phyloP scores from a whole-genome alignment of 2,797 vertebrate species.

The Tragopan temminckii region DNA sequence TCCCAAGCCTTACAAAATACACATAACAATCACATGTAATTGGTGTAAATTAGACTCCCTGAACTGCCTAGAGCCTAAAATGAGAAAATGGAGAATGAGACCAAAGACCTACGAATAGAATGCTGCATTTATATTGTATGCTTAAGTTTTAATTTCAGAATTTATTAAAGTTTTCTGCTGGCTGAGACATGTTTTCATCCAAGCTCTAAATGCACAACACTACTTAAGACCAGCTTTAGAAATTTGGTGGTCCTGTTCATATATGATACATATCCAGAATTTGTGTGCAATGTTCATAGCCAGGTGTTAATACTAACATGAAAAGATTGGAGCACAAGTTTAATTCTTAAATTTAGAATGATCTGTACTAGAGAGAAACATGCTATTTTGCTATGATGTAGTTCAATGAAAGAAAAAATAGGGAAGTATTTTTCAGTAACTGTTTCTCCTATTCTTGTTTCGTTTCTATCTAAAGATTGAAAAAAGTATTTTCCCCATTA shows the following conservation, averaged over 20 bases:
- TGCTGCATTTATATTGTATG: slow-evolving; percentile 1
- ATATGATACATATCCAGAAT: not conserved
- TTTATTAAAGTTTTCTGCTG: slow-evolving; percentile 10
- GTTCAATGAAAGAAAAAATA: not conserved
- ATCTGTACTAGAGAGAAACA: not conserved
- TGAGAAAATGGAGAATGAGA: slow-evolving; percentile 33
- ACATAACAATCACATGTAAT: slow-evolving; percentile 41
- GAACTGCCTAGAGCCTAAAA: slow-evolving; percentile 27
- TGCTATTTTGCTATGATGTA: not conserved
- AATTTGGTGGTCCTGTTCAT: not conserved
- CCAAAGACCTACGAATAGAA: slow-evolving; percentile 17
- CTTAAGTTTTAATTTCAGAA: slow-evolving; percentile 35
- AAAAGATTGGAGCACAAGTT: not conserved
- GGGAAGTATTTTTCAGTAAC: not conserved
- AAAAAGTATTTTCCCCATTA: not conserved
- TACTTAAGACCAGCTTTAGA: not conserved
- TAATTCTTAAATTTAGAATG: not conserved
- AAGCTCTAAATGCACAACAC: not conserved
- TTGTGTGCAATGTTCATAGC: not conserved
- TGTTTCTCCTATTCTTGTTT: not conserved
- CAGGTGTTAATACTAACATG: not conserved
- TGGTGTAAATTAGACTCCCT: slow-evolving; percentile 39
- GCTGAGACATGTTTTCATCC: not conserved
- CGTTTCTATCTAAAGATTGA: not conserved
- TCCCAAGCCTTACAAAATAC: slow-evolving; percentile 25